These are phyloP conservation scores for Pachliopta kotzebuea DNA, from an alignment of 2,888 invertebrate genomes.

Conservation along the genomic window DNA sequence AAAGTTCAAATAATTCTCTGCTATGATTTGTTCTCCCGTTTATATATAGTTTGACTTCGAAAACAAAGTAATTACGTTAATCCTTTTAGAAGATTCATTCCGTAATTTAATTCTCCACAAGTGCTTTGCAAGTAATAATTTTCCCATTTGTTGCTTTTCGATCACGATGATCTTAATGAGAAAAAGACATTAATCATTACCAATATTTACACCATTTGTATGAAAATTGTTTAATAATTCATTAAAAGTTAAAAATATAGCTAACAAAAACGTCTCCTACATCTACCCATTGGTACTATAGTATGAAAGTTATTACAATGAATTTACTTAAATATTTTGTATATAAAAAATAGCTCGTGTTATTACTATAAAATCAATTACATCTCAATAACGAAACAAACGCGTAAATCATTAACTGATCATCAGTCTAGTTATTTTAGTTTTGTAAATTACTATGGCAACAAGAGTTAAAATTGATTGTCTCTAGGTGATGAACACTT, in stretches of 20 bases:
- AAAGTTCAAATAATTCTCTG: slow-evolving; percentile 12
- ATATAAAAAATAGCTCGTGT: neutral
- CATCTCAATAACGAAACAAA: no score
- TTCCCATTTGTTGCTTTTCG: slow-evolving; percentile 1
- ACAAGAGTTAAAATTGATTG: no score
- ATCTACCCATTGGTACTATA: no score
- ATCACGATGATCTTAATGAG: neutral
- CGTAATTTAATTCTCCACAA: neutral
- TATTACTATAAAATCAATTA: no score
- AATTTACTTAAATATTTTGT: neutral
- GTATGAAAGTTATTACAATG: no score
- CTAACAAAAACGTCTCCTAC: no score
- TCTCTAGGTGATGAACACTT: no score
- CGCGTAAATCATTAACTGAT: no score
- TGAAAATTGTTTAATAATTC: no score
- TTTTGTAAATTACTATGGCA: no score
- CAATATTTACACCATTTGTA: neutral
- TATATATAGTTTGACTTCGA: slow-evolving; percentile 3
- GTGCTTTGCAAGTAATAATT: slow-evolving; percentile 12
- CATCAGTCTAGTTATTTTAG: no score
- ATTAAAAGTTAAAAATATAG: no score
- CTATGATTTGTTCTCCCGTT: slow-evolving; percentile 5
- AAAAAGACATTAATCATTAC: neutral
- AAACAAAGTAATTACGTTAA: slow-evolving; percentile 19
- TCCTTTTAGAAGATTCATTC: slow-evolving; percentile 17